These are phyloP conservation scores for Diaperis boleti DNA, from an alignment of 2,888 invertebrate species.

Conservation along the genomic window DNA sequence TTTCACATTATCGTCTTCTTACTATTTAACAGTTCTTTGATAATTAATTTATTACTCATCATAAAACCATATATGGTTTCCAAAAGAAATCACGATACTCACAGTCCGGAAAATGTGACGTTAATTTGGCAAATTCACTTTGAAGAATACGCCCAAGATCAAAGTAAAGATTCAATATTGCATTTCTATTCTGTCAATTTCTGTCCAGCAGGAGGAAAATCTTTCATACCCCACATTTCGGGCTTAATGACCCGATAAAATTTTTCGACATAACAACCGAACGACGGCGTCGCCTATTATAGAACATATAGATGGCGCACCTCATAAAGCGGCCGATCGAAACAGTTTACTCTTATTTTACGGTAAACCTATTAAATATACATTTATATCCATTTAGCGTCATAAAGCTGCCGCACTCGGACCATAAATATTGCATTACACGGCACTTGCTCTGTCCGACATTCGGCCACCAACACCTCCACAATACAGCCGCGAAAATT, in stretches of 20 bases:
- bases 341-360: slow-evolving; percentile 57
- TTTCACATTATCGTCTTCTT: no score
- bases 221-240: slow-evolving; percentile 12
- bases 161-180: no score
- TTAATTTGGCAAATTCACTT: no score
- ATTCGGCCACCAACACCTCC: slow-evolving; percentile 42
- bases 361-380: slow-evolving; percentile 60
- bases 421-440: slow-evolving; percentile 59
- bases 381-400: slow-evolving; percentile 60
- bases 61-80: no score
- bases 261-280: slow-evolving; percentile 19
- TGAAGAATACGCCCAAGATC: no score
- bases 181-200: no score
- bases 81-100: no score
- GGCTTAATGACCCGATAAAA: slow-evolving; percentile 33
- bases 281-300: slow-evolving; percentile 38
- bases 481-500: slow-evolving; percentile 40
- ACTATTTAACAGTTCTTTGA: no score
- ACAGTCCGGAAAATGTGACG: no score
- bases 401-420: slow-evolving; percentile 56
- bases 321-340: slow-evolving; percentile 54
- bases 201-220: no score
- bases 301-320: slow-evolving; percentile 45
- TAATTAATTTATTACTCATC: no score
- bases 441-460: slow-evolving; percentile 48